Conservation (phyloP, 2,888 invertebrate genomes). For the Teleogryllus oceanicus region DNA sequence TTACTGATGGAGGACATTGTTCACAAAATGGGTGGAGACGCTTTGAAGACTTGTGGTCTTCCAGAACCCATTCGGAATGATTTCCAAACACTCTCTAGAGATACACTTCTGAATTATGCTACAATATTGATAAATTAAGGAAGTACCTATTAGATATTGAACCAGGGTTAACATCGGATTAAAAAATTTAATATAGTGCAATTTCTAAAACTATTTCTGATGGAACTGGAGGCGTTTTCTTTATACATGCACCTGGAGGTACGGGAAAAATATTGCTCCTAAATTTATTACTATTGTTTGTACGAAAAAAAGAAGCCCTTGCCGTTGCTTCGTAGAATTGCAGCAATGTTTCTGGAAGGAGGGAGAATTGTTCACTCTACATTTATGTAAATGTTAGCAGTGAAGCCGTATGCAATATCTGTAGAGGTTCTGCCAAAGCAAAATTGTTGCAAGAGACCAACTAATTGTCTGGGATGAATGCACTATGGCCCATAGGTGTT, state of each 20-base stretch:
- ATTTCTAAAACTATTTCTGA: neutral
- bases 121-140: neutral
- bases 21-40: neutral
- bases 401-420: slow-evolving; percentile 32
- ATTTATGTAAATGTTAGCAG: slow-evolving; percentile 34
- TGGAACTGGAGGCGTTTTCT: slow-evolving; percentile 24
- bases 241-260: slow-evolving; percentile 44
- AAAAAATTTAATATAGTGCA: neutral
- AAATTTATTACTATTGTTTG: slow-evolving; percentile 38
- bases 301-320: slow-evolving; percentile 37
- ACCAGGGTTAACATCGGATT: slow-evolving; percentile 18
- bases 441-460: slow-evolving; percentile 30
- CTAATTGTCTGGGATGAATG: slow-evolving; percentile 41
- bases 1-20: neutral
- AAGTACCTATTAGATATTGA: neutral
- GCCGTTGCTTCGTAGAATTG: slow-evolving; percentile 43
- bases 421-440: slow-evolving; percentile 22
- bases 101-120: neutral
- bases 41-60: neutral
- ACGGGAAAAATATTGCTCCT: slow-evolving; percentile 40
- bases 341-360: slow-evolving; percentile 41
- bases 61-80: neutral
- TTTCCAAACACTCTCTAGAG: neutral
- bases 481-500: slow-evolving; percentile 37
- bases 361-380: slow-evolving; percentile 40